Base-by-base conservation (phyloP, 2,888 invertebrate genomes). In the Odontomyia ornata region DNA sequence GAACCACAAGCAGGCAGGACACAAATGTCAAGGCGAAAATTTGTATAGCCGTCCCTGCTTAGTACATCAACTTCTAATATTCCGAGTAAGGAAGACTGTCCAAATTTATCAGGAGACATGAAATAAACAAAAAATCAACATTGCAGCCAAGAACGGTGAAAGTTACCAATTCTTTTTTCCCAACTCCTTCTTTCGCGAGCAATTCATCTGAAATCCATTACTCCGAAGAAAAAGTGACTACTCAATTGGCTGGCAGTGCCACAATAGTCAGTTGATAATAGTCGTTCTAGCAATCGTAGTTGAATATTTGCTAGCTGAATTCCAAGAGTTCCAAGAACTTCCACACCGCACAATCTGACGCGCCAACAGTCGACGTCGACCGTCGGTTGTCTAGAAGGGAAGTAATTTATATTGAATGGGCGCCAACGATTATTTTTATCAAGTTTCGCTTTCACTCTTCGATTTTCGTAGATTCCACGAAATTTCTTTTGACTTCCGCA, bases 351-450 rank as follows among this genome's bases (percentile, higher is more conserved):
- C n/a, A n/a, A 21, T n/a, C 21, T 18, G 2, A 18, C 7, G 7
- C 57, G 21, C 23, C 57, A 52, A 52, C n/a, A 15, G 18, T 15
- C 52, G 52, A 9, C 57, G 57, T 57, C 57, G 57, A 23, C n/a
- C 57, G 62, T 15, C 27, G 15, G 15, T 62, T 27, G 65, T 65
- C 65, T 65, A n/a, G 65, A 65, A 65, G 65, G 65, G 65, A 65
- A 65, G 65, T 65, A 65, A 65, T 65, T 65, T 65, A 65, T 65
- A 65, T 65, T 18, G 36, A 28, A 18, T 27, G 65, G 65, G 36
- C 65, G 65, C 65, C 65, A 62, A 25, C 18, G 28, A n/a, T n/a
- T 57, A 36, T 36, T 36, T 52, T 18, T 52, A 52, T 52, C 52
- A 52, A 36, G 52, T 52, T 52, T 18, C 52, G n/a, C n/a, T 52